Evolutionary conservation across 2,888 invertebrate species (phyloP), one percentile per base, ranked within the genome.

Genomic region (Schrankia costaestrigalis): DNA sequence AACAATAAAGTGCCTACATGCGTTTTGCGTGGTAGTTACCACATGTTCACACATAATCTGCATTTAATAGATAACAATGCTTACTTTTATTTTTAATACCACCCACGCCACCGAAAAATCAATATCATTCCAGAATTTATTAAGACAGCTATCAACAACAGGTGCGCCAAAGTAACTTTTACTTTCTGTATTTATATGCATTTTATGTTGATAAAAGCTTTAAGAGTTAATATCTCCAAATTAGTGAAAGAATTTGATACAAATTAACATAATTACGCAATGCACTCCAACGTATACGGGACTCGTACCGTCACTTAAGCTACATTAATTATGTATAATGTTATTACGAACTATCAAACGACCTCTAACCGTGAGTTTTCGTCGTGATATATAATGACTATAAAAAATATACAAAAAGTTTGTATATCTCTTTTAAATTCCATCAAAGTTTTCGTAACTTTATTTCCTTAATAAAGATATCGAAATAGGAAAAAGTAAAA

Each of bases 221-320:
- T 37, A 44, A 52, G 46, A 54, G 49, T 55, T 46, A 59, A 57
- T 58, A 52, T 45, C 44, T 50, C 30, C 46, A 65, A 68, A 63
- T 57, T 56, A 70, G 71, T 64, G 59, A 71, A 66, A 62, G 56
- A 63, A 66, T 74, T 63, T 68, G 64, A 64, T 51, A 56, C 45
- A 42, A 53, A 71, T 80, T 72, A 68, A 58, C 77, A 82, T 83
- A 77, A 74, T 78, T 76, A 71, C 64, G 63, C 67, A 73, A 74
- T 62, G 58, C 58, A n/a, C n/a, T n/a, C n/a, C n/a, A 78, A 76
- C 56, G 54, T 71, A 77, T 74, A 73, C 74, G 71, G 67, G 66
- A 67, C 64, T 53, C 61, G 56, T 63, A 59, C 31, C 58, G 45
- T 58, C 64, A 57, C 52, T 62, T 62, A 54, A 62, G 56, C 58